Base-by-base conservation (phyloP, 1,140 invertebrate genomes). In the Leguminivora glycinivorella region DNA sequence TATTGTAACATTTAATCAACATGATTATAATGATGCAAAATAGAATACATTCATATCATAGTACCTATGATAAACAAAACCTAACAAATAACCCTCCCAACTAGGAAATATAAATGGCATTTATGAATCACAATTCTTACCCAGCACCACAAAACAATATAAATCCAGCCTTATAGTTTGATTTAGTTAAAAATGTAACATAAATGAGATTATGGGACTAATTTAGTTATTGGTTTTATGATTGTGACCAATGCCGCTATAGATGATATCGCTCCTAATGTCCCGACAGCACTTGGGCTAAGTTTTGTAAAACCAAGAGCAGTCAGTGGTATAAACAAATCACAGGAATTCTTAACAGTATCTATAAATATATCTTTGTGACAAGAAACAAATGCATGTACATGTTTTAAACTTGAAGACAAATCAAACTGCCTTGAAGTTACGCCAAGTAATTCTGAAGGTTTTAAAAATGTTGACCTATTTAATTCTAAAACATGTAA, bases 291-390 rank as follows among this genome's bases (percentile, higher is more conserved):
- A 70, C 95, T 94, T 6, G 96, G 95, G 75, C 94, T 96, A 1
- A 97, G 84, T 75, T 95, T 95, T 0, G 95, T 93, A 82, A 95
- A 94, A 0, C 96, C 96, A 70, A 98, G 88, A 58, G 95, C 94
- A 68, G 95, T 95, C 56, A 98, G 88, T 1, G 97, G 97, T 81
- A 98, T 95, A 69, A 97, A 95, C 34, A 98, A 81, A 87, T 98
- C 97, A 92, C 96, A 96, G n/a, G 93, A 85, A 93, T 98, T 98
- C 83, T 97, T 98, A 3, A 96, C 74, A 2, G 95, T 95, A 88
- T 98, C 97, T 60, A 97, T 92, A 71, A 96, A 90, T 4, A 98
- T 88, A 81, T 94, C 93, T 80, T 93, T 94, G 79, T 96, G 95
- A 70, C 93, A 92, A 70, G 77, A 85, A 22, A 95, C 56, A 66